These are phyloP conservation scores for Oophaga pumilio DNA, from an alignment of 2,113 vertebrate species.

Conservation along the genomic window DNA sequence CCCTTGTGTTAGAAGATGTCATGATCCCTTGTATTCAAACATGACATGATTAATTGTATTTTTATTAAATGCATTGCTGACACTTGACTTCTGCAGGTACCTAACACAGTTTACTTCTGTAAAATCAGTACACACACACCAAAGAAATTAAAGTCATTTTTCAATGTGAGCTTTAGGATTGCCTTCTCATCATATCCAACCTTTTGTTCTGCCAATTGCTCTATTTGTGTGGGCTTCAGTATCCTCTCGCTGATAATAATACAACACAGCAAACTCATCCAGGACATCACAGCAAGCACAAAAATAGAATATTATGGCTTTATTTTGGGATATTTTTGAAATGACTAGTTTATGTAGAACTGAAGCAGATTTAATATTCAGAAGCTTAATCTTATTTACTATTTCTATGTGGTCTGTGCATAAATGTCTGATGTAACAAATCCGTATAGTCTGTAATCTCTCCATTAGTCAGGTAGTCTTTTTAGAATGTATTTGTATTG, in stretches of 20 bases:
- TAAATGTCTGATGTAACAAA: neutral
- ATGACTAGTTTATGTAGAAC: neutral
- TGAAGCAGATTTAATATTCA: neutral
- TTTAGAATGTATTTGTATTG: too few relatives aligned
- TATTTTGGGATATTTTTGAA: neutral
- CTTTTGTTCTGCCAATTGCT: constrained; percentile 33
- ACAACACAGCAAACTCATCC: neutral
- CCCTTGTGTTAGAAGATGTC: constrained; percentile 18
- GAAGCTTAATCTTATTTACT: neutral
- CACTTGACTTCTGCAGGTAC: constrained; percentile 36
- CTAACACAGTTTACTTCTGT: neutral
- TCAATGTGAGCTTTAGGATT: constrained; percentile 32
- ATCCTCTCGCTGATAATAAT: constrained; percentile 15
- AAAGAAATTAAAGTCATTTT: constrained; percentile 55
- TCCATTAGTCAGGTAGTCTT: too few relatives aligned
- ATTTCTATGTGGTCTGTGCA: neutral
- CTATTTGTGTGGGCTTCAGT: constrained; percentile 38
- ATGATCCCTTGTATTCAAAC: constrained; percentile 24
- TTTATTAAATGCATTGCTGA: constrained; percentile 26
- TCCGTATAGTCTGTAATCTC: neutral
- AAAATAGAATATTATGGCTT: neutral
- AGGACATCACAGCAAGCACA: neutral
- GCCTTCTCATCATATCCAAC: constrained; percentile 49
- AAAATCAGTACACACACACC: constrained; percentile 26
- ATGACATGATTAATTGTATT: constrained; percentile 47